Conservation (phyloP, 2,888 invertebrate genomes). For the Cremastobaeus sp. region DNA sequence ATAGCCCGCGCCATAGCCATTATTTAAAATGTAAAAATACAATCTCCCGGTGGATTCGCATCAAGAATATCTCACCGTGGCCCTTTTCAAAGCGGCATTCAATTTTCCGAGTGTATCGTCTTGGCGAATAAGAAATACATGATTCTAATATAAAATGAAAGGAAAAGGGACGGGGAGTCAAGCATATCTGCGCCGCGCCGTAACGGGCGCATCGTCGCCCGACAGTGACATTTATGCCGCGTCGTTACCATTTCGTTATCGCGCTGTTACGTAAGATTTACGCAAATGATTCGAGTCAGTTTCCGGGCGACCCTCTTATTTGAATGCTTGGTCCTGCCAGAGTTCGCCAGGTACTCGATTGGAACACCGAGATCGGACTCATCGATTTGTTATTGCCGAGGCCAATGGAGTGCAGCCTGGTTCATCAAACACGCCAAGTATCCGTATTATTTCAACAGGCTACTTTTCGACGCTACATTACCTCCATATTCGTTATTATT, state of each 20-base stretch:
- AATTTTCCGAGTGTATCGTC: conserved; percentile 60
- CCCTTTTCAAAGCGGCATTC: conserved; percentile 55
- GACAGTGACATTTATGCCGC: conserved; percentile 60
- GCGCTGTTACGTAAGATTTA: conserved; percentile 61
- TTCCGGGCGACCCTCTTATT: conserved; percentile 52
- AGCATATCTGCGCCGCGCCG: conserved; percentile 48
- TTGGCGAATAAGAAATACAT: conserved; percentile 55
- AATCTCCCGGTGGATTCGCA: conserved; percentile 43
- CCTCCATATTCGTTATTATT: too few relatives aligned
- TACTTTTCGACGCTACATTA: conserved; percentile 23
- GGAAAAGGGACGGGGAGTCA: conserved; percentile 51
- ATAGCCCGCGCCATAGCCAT: conserved; percentile 27
- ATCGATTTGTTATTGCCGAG: conserved; percentile 48
- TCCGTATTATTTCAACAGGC: conserved; percentile 36
- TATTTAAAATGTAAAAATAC: conserved; percentile 55
- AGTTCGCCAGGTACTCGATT: conserved; percentile 5
- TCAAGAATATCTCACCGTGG: conserved; percentile 51
- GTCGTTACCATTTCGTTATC: conserved; percentile 62
- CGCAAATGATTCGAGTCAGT: conserved; percentile 57
- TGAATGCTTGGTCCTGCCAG: conserved; percentile 39
- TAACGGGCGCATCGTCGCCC: conserved; percentile 55
- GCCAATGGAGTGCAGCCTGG: conserved; percentile 12
- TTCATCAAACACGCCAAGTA: conserved; percentile 18
- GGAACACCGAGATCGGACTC: conserved; percentile 40
- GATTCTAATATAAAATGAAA: conserved; percentile 59